phyloP scores from a whole-genome alignment of 1,140 invertebrate species.

The Panagrolaimus sp. region DNA sequence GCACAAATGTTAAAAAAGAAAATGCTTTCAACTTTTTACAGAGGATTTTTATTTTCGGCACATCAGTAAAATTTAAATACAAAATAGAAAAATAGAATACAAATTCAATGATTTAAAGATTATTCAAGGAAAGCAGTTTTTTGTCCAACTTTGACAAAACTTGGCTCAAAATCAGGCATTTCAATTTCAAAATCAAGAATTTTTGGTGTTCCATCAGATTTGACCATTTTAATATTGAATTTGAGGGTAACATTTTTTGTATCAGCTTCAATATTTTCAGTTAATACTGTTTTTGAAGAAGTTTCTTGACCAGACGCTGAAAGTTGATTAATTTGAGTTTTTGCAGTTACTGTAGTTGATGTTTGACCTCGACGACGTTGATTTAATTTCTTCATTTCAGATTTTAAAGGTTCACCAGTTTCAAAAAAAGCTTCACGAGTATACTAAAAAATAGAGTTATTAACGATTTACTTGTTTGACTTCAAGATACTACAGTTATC shows the following conservation, averaged over 20 bases:
- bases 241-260: slow-evolving; percentile 5
- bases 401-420: background rate
- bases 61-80: too few relatives aligned
- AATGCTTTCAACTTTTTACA: too few relatives aligned
- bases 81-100: too few relatives aligned
- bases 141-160: background rate
- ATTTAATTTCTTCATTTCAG: background rate
- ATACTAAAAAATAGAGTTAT: background rate
- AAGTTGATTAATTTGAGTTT: background rate
- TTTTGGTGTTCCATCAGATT: background rate
- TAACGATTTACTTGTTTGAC: too few relatives aligned
- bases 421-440: background rate
- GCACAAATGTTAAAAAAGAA: too few relatives aligned
- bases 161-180: slow-evolving; percentile 11
- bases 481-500: too few relatives aligned
- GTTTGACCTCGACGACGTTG: background rate
- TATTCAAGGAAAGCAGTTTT: slow-evolving; percentile 14
- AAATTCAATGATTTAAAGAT: background rate
- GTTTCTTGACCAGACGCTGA: slow-evolving; percentile 2
- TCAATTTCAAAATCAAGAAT: background rate
- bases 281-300: background rate
- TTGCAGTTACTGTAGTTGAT: background rate
- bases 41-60: too few relatives aligned
- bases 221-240: background rate
- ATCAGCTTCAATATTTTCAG: background rate